A percentile compares a stretch with the other conserved stretches of the same genome.
Conservation (phyloP, 1,140 invertebrate species). For the Proales similis region DNA sequence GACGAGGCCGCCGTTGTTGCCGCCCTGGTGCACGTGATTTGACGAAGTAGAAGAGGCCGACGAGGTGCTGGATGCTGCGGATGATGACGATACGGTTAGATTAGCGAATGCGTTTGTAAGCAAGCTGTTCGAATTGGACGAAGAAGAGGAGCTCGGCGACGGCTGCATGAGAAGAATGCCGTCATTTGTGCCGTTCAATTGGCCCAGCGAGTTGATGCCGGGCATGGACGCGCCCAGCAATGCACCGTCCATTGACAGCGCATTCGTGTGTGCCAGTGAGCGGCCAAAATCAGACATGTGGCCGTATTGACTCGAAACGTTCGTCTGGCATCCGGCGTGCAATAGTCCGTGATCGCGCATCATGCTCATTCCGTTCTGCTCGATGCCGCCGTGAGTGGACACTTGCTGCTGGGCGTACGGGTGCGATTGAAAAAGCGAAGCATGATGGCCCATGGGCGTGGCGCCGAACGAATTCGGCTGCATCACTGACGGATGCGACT, state of each 20-base stretch:
- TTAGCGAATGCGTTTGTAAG: constrained; percentile 30
- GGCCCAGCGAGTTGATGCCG: not conserved
- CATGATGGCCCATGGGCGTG: too few species aligned
- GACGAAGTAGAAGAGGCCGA: constrained; percentile 13
- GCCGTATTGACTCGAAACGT: too few species aligned
- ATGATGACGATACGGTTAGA: constrained; percentile 5
- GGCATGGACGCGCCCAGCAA: not conserved
- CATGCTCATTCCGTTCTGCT: too few species aligned
- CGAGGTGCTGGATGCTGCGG: not conserved
- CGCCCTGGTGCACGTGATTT: not conserved
- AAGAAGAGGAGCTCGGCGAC: not conserved
- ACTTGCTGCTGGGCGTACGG: too few species aligned
- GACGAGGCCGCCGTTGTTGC: not conserved
- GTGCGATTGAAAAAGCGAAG: too few species aligned
- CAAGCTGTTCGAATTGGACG: constrained; percentile 5
- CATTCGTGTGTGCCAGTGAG: too few species aligned
- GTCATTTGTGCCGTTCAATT: not conserved
- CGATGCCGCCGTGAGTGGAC: too few species aligned
- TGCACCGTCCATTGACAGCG: not conserved
- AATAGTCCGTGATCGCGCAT: too few species aligned
- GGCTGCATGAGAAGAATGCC: not conserved
- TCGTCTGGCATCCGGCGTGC: too few species aligned
- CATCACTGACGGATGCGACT: too few species aligned
- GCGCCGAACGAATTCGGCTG: too few species aligned
- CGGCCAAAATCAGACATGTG: too few species aligned